phyloP scores from a whole-genome alignment of 2,888 invertebrate species.

The Petrolisthes cinctipes region DNA sequence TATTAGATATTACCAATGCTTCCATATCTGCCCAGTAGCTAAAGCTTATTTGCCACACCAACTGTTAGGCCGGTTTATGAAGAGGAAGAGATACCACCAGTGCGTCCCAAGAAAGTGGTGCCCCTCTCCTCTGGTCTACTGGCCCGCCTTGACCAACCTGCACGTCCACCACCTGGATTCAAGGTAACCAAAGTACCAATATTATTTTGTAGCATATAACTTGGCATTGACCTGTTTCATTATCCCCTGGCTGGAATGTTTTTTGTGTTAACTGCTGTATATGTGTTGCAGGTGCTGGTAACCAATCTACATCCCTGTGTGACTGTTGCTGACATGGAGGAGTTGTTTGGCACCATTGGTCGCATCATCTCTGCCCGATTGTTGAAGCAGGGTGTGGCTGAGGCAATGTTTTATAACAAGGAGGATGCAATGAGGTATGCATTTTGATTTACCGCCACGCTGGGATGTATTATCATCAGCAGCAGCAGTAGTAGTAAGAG shows the following conservation, averaged over 20 bases:
- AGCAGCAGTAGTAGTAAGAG: background rate
- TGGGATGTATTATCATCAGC: background rate
- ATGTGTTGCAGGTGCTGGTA: conserved; percentile 77
- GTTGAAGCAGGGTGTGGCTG: conserved; percentile 88
- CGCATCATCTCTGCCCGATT: conserved; percentile 85
- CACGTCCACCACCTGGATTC: conserved; percentile 14
- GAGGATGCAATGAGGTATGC: conserved; percentile 82
- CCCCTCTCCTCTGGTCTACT: conserved; percentile 34
- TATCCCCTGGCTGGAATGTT: background rate
- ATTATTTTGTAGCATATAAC: background rate
- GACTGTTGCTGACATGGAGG: conserved; percentile 92
- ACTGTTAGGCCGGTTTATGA: conserved; percentile 38
- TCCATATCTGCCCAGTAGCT: no score
- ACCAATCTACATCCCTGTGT: conserved; percentile 90
- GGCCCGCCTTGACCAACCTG: conserved; percentile 42
- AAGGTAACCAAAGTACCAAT: conserved; percentile 1
- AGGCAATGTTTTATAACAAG: conserved; percentile 88
- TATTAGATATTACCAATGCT: no score
- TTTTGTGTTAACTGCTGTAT: no score
- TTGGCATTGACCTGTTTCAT: background rate
- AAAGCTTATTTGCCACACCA: no score
- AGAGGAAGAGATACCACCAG: conserved; percentile 23
- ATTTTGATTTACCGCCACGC: conserved; percentile 68
- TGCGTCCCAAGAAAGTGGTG: conserved; percentile 41
- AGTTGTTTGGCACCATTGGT: conserved; percentile 93